These are phyloP conservation scores for Danio kyathit DNA, from an alignment of 2,797 vertebrate species.

Conservation along the genomic window DNA sequence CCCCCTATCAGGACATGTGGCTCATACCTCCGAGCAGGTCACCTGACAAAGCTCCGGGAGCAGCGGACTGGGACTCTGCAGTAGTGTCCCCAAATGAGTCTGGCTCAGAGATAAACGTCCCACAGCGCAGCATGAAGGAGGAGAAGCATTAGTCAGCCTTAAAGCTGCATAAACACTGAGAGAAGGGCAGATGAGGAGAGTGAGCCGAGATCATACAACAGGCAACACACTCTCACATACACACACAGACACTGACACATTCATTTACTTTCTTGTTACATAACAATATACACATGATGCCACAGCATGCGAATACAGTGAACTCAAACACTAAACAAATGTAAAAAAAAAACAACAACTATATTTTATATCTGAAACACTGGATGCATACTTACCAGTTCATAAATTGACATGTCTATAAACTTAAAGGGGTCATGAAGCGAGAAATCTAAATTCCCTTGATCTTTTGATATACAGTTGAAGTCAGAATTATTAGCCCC, in stretches of 20 bases:
- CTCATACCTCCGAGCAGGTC: constrained; percentile 93
- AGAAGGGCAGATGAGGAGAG: constrained; percentile 49
- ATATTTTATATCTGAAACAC: not conserved
- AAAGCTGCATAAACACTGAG: constrained; percentile 62
- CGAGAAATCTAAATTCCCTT: no score
- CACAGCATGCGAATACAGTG: constrained; percentile 16
- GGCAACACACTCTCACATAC: constrained; percentile 21
- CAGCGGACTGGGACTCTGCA: constrained; percentile 82
- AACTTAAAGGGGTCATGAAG: no score
- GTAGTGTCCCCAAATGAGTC: constrained; percentile 89
- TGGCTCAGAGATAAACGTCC: constrained; percentile 73
- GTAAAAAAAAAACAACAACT: not conserved
- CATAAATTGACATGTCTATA: not conserved
- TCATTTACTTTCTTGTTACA: not conserved
- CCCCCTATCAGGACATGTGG: not conserved
- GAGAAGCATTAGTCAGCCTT: constrained; percentile 72
- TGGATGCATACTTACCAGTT: constrained; percentile 19
- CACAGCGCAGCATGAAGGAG: constrained; percentile 76
- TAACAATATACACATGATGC: not conserved
- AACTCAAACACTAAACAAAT: not conserved
- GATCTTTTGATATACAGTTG: no score
- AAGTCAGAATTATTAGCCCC: no score
- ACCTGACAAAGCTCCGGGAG: constrained; percentile 84
- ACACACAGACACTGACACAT: constrained; percentile 27
- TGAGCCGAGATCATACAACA: constrained; percentile 26